Evolutionary conservation across 2,113 vertebrate species (phyloP), one percentile per base, ranked within the genome.

Genomic region (Bujurquina vittata): DNA sequence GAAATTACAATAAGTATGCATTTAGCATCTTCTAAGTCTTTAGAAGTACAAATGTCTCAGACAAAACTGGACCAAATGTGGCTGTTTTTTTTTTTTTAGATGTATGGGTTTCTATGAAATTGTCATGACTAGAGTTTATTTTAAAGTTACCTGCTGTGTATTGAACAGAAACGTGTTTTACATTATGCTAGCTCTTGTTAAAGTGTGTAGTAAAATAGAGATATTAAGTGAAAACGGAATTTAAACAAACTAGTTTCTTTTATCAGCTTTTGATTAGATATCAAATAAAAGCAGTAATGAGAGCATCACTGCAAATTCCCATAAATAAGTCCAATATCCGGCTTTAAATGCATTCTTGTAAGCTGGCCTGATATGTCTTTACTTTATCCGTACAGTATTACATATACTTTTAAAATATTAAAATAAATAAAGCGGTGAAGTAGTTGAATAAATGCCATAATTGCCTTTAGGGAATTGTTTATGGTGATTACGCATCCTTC

Each of bases 401-500:
- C 40, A 62, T 29, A 74, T 81, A 87, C 20, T 80, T 80, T 18
- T 77, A 12, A 88, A 77, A 75, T 14, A 22, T 31, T 35, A 9
- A 0, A 3, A 0, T 52, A 72, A 60, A 63, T 31, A 37, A 59
- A 57, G 26, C 29, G 15, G n/a, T 46, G 23, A 67, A 60, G 46
- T 10, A 40, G 18, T 54, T 72, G 55, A 78, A 84, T 49, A 77
- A 74, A 85, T 81, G 29, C 55, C 35, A 54, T 75, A 82, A 89
- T 83, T 89, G 80, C 79, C 88, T 89, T 77, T 22, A 54, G 83
- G 77, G 69, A 82, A 89, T 80, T 86, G 77, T 90, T 91, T 82
- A 87, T 62, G 84, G 87, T 89, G 78, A 91, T 92, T 91, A 84
- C 81, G 58, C 83, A 81, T 90, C 84, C 81, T 89, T 88, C 58